Conservation (phyloP, 2,888 invertebrate species). For the Gisinianus flammeolus region DNA sequence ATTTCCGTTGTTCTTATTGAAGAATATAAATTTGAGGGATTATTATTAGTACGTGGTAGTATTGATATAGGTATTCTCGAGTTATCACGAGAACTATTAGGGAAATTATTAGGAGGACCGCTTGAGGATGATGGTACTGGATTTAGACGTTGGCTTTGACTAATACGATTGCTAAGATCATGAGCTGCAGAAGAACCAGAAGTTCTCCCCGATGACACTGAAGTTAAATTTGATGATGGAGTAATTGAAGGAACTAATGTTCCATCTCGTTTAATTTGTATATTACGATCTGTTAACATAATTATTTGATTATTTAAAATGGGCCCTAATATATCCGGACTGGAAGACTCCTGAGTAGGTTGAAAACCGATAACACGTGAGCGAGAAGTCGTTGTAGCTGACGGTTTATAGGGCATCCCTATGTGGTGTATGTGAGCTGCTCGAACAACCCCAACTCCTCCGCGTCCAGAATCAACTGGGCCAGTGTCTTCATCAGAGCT, state of each 20-base stretch:
- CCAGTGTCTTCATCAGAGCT: slow-evolving; percentile 64
- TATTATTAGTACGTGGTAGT: background rate
- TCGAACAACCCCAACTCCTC: slow-evolving; percentile 26
- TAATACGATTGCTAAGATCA: too few relatives aligned
- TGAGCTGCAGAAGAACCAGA: background rate
- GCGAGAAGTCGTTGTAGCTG: background rate
- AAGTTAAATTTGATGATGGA: slow-evolving; percentile 28
- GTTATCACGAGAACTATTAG: background rate
- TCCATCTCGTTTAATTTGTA: slow-evolving; percentile 62
- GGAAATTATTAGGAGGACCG: background rate
- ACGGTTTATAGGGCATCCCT: slow-evolving; percentile 34
- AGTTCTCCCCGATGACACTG: background rate
- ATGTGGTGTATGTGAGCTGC: slow-evolving; percentile 21
- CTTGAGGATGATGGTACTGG: background rate
- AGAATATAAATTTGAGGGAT: background rate
- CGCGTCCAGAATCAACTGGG: background rate
- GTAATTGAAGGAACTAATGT: slow-evolving; percentile 52
- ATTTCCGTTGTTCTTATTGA: background rate
- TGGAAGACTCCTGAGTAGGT: slow-evolving; percentile 37
- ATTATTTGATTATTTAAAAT: slow-evolving; percentile 61
- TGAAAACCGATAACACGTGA: slow-evolving; percentile 1
- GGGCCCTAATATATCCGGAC: slow-evolving; percentile 61
- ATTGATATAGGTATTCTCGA: background rate
- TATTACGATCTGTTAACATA: slow-evolving; percentile 60
- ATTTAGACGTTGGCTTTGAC: background rate